Evolutionary conservation across 2,888 invertebrate genomes (phyloP), one percentile per base, ranked within the genome.

Genomic region (Chrysina gloriosa): DNA sequence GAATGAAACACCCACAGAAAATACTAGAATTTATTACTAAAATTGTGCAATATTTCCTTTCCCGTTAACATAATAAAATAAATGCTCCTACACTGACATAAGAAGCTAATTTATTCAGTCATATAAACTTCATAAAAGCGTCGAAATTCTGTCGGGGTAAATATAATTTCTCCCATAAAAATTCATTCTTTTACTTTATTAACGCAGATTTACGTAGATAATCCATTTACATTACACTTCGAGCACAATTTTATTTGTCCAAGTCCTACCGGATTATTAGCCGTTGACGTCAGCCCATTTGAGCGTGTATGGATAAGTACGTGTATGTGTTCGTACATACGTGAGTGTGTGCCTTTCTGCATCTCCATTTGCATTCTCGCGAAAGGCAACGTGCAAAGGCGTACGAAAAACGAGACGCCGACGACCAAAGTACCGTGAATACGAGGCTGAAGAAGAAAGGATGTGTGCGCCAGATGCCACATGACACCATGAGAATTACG

Each of bases 401-500:
- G 58, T 58, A 39, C 39, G 58, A 58, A 58, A 56, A 39, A 58
- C 39, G 58, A 58, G 58, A 42, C 58, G 58, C 39, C 39, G 39
- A 39, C 58, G 58, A 23, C 39, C 58, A 39, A 14, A 54, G 34
- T 34, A 54, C 39, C 39, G 58, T 39, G 39, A 39, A 58, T 39
- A 39, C 58, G 39, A 66, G 39, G 58, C 9, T 34, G 36, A 58
- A 68, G 64, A 67, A 65, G 63, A 69, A 69, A 70, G 71, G 73
- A 74, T 70, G 72, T 76, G 78, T 74, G 74, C 71, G 76, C 78
- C 80, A 80, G 79, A 81, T 81, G 81, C 79, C 71, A 79, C 75
- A 73, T 74, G 78, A 81, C 75, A 79, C 80, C 80, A 81, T 81
- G 81, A 78, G 81, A 81, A 80, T 58, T 23, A 58, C 27, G 39